A percentile compares a stretch with the other conserved stretches of the same genome.
These are phyloP conservation scores for Clarias fuscus DNA, from an alignment of 2,797 vertebrate species.

Conservation along the genomic window DNA sequence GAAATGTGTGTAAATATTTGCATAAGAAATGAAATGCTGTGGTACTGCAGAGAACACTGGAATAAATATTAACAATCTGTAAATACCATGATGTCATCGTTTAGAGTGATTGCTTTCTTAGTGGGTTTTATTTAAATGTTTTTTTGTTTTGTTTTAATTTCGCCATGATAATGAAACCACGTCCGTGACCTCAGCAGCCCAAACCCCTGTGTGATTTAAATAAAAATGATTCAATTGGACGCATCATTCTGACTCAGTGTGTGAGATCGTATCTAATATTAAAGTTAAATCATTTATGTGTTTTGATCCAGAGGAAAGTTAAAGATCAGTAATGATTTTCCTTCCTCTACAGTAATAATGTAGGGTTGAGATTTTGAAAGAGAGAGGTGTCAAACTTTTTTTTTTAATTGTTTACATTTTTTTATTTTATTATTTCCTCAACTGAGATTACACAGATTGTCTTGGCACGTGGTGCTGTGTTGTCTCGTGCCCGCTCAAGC, in stretches of 20 bases:
- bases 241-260: neutral
- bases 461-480: constrained; percentile 41
- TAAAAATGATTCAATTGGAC: neutral
- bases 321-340: neutral
- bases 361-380: constrained; percentile 18
- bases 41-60: neutral
- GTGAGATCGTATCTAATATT: neutral
- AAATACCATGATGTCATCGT: neutral
- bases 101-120: neutral
- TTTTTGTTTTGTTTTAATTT: neutral
- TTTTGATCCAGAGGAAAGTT: neutral
- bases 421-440: neutral
- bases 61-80: neutral
- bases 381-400: neutral
- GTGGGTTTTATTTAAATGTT: too few species aligned
- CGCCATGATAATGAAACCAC: neutral
- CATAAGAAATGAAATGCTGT: neutral
- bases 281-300: neutral
- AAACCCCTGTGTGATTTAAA: neutral
- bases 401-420: neutral
- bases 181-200: neutral
- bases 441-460: constrained; percentile 50
- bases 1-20: neutral
- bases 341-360: neutral
- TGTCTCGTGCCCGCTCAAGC: constrained; percentile 13